Percentiles rank a stretch among this genome's conserved stretches.
phyloP scores from a whole-genome alignment of 2,888 invertebrate genomes.

The Agrochola lychnidis region DNA sequence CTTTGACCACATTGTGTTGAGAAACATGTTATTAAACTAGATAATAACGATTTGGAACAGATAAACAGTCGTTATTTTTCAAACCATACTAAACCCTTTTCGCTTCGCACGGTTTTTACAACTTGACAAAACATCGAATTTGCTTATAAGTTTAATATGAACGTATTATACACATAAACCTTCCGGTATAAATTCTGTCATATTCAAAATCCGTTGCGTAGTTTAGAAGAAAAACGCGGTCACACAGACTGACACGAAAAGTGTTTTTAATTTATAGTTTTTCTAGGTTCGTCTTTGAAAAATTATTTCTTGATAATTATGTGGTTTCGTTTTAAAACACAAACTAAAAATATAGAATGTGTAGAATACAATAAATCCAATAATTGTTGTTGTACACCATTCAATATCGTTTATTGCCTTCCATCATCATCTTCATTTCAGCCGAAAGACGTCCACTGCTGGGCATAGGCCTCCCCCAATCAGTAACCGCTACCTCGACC shows the following conservation, averaged over 20 bases:
- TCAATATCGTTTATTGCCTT: background rate
- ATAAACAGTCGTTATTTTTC: background rate
- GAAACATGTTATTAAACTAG: too few relatives aligned
- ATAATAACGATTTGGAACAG: conserved; percentile 5
- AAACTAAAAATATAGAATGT: too few relatives aligned
- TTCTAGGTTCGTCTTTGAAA: too few relatives aligned
- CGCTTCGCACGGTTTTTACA: background rate
- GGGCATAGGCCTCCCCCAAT: too few relatives aligned
- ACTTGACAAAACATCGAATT: background rate
- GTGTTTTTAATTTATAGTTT: background rate
- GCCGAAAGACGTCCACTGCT: too few relatives aligned
- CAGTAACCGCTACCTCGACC: too few relatives aligned
- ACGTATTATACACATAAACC: background rate
- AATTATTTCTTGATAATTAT: too few relatives aligned
- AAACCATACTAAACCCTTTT: background rate
- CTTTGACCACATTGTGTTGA: background rate
- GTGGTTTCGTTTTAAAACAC: too few relatives aligned
- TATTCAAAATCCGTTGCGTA: background rate
- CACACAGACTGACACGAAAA: background rate
- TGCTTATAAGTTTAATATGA: too few relatives aligned
- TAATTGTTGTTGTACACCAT: background rate
- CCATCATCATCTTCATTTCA: background rate
- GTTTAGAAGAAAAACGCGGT: background rate
- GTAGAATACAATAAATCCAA: too few relatives aligned
- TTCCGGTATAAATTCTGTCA: background rate